These are phyloP conservation scores for Lanius ludovicianus DNA, from an alignment of 2,113 vertebrate genomes.

Conservation along the genomic window DNA sequence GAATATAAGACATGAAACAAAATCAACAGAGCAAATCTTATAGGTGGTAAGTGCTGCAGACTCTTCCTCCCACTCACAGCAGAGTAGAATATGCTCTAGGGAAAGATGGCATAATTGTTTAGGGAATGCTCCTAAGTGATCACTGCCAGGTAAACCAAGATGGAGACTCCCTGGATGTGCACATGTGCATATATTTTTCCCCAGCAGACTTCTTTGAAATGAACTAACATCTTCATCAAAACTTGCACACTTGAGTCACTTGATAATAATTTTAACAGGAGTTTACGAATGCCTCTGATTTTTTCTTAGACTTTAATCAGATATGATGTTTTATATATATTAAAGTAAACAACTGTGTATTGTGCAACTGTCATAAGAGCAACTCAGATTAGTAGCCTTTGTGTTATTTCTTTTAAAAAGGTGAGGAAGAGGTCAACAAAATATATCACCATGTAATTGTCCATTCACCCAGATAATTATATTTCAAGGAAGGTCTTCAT, in stretches of 20 bases:
- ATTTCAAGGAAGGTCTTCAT: slow-evolving; percentile 22
- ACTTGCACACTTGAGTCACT: not conserved
- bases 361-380: not conserved
- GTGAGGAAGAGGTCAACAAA: slow-evolving; percentile 7
- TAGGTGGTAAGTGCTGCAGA: not conserved
- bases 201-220: not conserved
- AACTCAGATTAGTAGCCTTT: not conserved
- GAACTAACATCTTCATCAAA: not conserved
- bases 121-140: not conserved
- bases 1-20: not conserved
- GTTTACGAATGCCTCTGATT: not conserved
- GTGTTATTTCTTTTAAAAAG: not conserved
- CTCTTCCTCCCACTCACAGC: not conserved
- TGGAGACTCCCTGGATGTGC: not conserved
- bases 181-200: not conserved
- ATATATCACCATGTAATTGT: not conserved
- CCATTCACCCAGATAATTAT: slow-evolving; percentile 34
- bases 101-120: not conserved
- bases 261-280: not conserved
- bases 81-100: not conserved
- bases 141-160: not conserved
- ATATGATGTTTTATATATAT: not conserved
- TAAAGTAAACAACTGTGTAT: not conserved
- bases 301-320: not conserved
- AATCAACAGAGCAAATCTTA: not conserved